Base-by-base conservation (phyloP, 2,888 invertebrate species). In the Eupithecia abbreviata region DNA sequence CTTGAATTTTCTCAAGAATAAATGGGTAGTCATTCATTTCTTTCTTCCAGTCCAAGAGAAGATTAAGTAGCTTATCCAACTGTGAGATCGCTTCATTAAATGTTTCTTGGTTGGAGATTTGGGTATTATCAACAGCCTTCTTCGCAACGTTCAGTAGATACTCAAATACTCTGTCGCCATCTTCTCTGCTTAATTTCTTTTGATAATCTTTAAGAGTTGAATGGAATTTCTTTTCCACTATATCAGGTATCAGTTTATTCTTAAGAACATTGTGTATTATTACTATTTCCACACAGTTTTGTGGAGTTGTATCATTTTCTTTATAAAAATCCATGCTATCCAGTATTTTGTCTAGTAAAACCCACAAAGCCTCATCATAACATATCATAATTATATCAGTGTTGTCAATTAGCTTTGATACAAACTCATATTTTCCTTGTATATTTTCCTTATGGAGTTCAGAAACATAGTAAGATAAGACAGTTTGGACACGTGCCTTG, bases 31-130 rank as follows among this genome's bases (percentile, higher is more conserved):
- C 86, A 41, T 71, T 13, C 4, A 93, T 75, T 45, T 87, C 78
- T 78, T 90, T 91, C 30, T 88, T 79, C 91, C 90, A 93, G 77
- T 88, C 89, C 45, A 81, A 80, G 55, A 93, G 73, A 74, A 93
- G 82, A 15, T 80, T 72, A 62, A 91, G 80, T 70, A 85, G 76
- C 9, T 81, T 67, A 58, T 84, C 72, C 30, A 89, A 18, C 49
- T 73, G 71, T 42, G 75, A 43, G 71, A 89, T 71, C 10, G 82
- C 77, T 65, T 81, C 72, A 13, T 66, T 67, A 30, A 88, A 85
- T 4, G 87, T 84, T 2, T 82, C 79, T 82, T 87, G 84, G 70
- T 81, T 83, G 30, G 76, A 72, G 43, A 88, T 81, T 49, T 80
- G 74, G 45, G 77, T 76, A 43, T 79, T 76, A 13, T 85, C 79